These are phyloP conservation scores for Diaperis boleti DNA, from an alignment of 2,888 invertebrate species.

Conservation along the genomic window DNA sequence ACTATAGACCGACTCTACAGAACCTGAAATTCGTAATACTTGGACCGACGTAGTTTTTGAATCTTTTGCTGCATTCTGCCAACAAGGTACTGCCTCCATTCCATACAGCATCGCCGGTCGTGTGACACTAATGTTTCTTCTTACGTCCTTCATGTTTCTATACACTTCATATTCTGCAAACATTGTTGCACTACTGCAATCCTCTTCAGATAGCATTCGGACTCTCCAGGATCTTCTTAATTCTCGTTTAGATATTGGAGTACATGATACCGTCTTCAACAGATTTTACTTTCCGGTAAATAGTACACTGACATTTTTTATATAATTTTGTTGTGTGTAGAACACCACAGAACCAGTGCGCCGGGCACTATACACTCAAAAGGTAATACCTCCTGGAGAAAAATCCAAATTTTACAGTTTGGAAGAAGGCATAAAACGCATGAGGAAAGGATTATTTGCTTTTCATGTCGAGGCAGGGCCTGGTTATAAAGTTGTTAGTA, in stretches of 20 bases:
- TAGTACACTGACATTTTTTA: background rate
- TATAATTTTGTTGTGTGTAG: constrained; percentile 64
- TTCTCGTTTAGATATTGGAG: constrained; percentile 76
- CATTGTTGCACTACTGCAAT: constrained; percentile 80
- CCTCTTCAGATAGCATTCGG: constrained; percentile 77
- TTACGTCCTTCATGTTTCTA: constrained; percentile 76
- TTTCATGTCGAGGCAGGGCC: constrained; percentile 80
- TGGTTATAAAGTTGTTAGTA: constrained; percentile 76
- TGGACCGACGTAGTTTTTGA: constrained; percentile 68
- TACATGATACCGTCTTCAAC: constrained; percentile 78
- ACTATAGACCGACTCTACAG: constrained; percentile 12
- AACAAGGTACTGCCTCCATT: constrained; percentile 71
- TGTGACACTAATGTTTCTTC: constrained; percentile 73
- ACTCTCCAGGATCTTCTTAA: constrained; percentile 74
- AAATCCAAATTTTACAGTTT: constrained; percentile 71
- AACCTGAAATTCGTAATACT: constrained; percentile 18
- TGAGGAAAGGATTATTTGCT: constrained; percentile 76
- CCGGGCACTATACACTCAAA: constrained; percentile 73
- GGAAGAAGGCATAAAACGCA: constrained; percentile 72
- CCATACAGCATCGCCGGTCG: constrained; percentile 67
- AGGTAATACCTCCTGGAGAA: constrained; percentile 73
- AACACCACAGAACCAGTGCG: constrained; percentile 74
- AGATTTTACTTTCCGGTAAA: constrained; percentile 76
- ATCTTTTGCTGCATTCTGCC: constrained; percentile 71
- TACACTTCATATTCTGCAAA: constrained; percentile 83